A percentile compares a stretch with the other conserved stretches of the same genome.
These are phyloP conservation scores for Drosophila paucipuncta DNA, from an alignment of 2,888 invertebrate genomes.

Conservation along the genomic window DNA sequence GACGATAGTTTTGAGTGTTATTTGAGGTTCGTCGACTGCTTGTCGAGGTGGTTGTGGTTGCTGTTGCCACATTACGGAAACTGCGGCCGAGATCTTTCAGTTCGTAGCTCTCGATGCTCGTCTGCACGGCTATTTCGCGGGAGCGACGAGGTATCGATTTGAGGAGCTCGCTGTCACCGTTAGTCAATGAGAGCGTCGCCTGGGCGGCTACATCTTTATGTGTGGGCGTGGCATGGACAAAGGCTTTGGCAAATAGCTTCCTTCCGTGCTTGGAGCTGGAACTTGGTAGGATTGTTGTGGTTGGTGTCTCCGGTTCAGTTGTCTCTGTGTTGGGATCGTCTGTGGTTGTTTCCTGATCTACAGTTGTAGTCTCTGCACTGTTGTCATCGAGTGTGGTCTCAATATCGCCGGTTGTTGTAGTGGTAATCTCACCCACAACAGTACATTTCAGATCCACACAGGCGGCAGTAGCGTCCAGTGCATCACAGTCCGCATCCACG, in stretches of 20 bases:
- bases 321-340: conserved; percentile 31
- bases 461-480: conserved; percentile 76
- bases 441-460: conserved; percentile 79
- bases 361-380: conserved; percentile 33
- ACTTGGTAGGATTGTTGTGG: conserved; percentile 21
- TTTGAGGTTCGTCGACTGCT: conserved; percentile 71
- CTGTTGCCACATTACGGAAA: conserved; percentile 74
- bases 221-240: conserved; percentile 59
- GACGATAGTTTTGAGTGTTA: conserved; percentile 39
- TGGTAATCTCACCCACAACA: conserved; percentile 61
- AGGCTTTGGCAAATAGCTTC: conserved; percentile 55
- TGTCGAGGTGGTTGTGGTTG: conserved; percentile 72
- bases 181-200: conserved; percentile 55
- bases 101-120: conserved; percentile 82
- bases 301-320: conserved; percentile 21
- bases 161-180: conserved; percentile 56
- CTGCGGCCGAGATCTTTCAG: conserved; percentile 71
- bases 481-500: conserved; percentile 84
- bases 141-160: conserved; percentile 43
- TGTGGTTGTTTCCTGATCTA: conserved; percentile 49
- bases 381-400: conserved; percentile 40
- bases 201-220: conserved; percentile 63
- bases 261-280: conserved; percentile 4
- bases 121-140: conserved; percentile 84
- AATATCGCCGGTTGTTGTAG: conserved; percentile 20